phyloP scores from a whole-genome alignment of 2,797 vertebrate species.

The Oreochromis mossambicus region DNA sequence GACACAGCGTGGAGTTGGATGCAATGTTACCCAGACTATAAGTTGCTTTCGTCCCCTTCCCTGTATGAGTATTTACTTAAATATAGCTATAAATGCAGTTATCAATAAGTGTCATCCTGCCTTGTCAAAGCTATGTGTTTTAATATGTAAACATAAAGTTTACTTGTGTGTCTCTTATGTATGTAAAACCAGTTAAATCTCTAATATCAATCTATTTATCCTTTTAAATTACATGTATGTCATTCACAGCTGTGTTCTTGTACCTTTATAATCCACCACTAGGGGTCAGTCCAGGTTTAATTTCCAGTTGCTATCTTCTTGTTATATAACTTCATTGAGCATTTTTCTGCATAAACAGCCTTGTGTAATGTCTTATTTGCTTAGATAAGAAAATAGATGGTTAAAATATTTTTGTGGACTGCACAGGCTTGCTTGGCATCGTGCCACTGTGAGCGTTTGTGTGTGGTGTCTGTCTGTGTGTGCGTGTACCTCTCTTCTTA shows the following conservation, averaged over 20 bases:
- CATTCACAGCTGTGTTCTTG: slow-evolving; percentile 13
- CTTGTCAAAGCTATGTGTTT: neutral
- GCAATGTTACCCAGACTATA: neutral
- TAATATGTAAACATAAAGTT: neutral
- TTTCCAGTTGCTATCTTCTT: neutral
- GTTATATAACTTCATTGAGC: slow-evolving; percentile 9
- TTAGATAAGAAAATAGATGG: slow-evolving; percentile 7
- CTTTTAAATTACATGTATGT: neutral
- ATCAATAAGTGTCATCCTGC: neutral
- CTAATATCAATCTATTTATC: neutral
- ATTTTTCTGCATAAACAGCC: neutral
- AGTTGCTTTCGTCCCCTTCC: neutral
- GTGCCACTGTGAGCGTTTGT: slow-evolving; percentile 9
- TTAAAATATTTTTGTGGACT: slow-evolving; percentile 13
- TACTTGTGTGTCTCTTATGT: neutral
- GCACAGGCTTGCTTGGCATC: slow-evolving; percentile 1
- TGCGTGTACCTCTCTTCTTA: slow-evolving; percentile 72
- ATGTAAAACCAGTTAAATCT: neutral
- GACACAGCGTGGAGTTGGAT: neutral
- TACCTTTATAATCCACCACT: slow-evolving; percentile 47
- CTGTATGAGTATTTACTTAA: neutral
- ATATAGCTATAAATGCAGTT: neutral
- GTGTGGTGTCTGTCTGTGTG: slow-evolving; percentile 47
- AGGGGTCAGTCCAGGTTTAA: slow-evolving; percentile 52
- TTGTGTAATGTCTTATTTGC: slow-evolving; percentile 7